Evolutionary conservation across 1,140 invertebrate species (phyloP).

Genomic region (Calycopis cecrops): DNA sequence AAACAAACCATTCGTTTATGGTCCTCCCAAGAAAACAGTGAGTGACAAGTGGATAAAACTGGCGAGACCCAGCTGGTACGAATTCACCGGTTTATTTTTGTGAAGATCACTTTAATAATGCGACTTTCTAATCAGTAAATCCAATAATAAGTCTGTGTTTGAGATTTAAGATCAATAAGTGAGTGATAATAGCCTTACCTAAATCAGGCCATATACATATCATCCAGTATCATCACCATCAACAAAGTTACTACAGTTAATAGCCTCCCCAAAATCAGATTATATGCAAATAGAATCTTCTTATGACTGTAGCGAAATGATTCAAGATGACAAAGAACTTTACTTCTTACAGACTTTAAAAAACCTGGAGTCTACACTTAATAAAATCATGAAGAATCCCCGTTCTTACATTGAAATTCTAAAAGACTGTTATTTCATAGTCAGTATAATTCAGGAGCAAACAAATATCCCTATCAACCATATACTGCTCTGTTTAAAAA

Average conservation of each 20-base stretch:
- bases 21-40: constrained; percentile 20
- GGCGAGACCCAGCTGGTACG: constrained; percentile 17
- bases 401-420: constrained; percentile 24
- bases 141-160: too few relatives aligned
- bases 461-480: constrained; percentile 22
- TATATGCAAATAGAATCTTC: too few relatives aligned
- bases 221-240: too few relatives aligned
- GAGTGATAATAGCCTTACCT: too few relatives aligned
- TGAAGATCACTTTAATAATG: constrained; percentile 21
- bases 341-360: constrained; percentile 17
- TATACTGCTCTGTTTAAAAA: constrained; percentile 27
- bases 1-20: constrained; percentile 27
- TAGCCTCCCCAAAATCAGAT: too few relatives aligned
- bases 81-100: constrained; percentile 23
- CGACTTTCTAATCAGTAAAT: constrained; percentile 24
- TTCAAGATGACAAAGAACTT: constrained; percentile 25
- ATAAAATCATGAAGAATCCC: constrained; percentile 21
- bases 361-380: constrained; percentile 16
- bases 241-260: too few relatives aligned
- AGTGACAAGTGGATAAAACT: constrained; percentile 25
- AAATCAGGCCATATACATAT: too few relatives aligned
- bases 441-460: constrained; percentile 6
- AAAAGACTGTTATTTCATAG: constrained; percentile 23
- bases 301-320: constrained; percentile 29
- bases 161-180: too few relatives aligned